A percentile compares a stretch with the other conserved stretches of the same genome.
phyloP scores from a whole-genome alignment of 2,888 invertebrate genomes.

The Lysandra bellargus region DNA sequence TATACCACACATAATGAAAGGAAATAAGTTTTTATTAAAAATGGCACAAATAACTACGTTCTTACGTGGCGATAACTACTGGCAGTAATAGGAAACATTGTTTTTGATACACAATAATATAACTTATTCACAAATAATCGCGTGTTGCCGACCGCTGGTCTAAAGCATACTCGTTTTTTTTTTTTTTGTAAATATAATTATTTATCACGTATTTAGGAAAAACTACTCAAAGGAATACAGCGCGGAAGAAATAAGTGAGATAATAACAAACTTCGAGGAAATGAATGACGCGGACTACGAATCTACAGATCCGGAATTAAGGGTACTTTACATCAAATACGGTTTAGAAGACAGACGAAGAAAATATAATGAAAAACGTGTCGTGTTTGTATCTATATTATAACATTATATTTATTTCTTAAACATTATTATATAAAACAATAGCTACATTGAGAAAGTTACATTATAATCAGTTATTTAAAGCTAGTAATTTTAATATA shows the following conservation, averaged over 20 bases:
- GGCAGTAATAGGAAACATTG: no score
- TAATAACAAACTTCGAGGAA: constrained; percentile 55
- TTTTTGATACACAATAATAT: no score
- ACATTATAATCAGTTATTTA: no score
- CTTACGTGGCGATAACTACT: no score
- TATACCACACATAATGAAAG: no score
- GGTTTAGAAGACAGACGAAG: constrained; percentile 62
- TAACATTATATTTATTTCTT: background rate
- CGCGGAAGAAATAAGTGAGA: constrained; percentile 59
- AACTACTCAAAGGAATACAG: constrained; percentile 54
- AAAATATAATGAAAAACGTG: constrained; percentile 49
- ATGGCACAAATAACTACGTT: no score
- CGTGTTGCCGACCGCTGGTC: no score
- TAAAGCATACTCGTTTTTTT: no score
- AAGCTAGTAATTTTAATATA: no score
- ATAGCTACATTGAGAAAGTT: no score
- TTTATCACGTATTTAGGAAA: constrained; percentile 16
- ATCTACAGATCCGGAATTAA: constrained; percentile 55
- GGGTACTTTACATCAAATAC: constrained; percentile 57
- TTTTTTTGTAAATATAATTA: background rate
- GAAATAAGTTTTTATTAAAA: no score
- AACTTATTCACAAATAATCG: no score
- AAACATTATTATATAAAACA: background rate
- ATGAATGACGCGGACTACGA: constrained; percentile 67
- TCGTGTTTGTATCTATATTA: background rate